Conservation (phyloP, 2,888 invertebrate species). For the Pseudococcus viburni region DNA sequence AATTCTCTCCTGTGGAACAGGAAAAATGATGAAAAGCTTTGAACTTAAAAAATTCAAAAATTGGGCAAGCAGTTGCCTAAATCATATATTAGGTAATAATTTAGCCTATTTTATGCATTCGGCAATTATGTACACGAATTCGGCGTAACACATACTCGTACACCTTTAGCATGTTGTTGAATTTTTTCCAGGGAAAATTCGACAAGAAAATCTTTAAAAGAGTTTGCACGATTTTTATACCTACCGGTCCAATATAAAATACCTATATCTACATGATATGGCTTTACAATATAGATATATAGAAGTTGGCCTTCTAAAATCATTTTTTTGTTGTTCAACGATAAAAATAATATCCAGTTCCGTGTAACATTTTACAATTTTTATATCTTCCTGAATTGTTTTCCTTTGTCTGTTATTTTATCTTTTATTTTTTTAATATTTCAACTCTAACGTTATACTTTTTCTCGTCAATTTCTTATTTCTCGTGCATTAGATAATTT, state of each 20-base stretch:
- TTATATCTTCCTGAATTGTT: constrained; percentile 38
- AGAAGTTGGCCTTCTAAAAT: background rate
- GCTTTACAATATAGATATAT: background rate
- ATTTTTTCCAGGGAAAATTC: too few relatives aligned
- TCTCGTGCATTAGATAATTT: constrained; percentile 45
- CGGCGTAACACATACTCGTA: too few relatives aligned
- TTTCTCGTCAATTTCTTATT: constrained; percentile 42
- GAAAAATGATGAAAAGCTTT: too few relatives aligned
- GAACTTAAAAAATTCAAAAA: too few relatives aligned
- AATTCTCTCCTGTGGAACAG: too few relatives aligned
- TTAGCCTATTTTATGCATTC: too few relatives aligned
- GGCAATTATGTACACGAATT: too few relatives aligned
- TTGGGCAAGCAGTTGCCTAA: too few relatives aligned
- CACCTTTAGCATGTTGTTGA: too few relatives aligned
- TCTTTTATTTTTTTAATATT: constrained; percentile 46
- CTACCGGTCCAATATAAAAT: background rate
- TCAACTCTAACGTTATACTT: background rate
- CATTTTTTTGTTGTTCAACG: background rate
- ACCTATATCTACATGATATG: background rate
- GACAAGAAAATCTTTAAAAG: too few relatives aligned
- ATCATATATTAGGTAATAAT: too few relatives aligned
- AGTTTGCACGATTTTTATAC: background rate
- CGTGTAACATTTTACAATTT: constrained; percentile 42
- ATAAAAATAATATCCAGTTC: constrained; percentile 44
- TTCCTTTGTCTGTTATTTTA: constrained; percentile 45